These are phyloP conservation scores for Ptychodera flava DNA, from an alignment of 35 echinoderm and acorn worm species.

Conservation along the genomic window DNA sequence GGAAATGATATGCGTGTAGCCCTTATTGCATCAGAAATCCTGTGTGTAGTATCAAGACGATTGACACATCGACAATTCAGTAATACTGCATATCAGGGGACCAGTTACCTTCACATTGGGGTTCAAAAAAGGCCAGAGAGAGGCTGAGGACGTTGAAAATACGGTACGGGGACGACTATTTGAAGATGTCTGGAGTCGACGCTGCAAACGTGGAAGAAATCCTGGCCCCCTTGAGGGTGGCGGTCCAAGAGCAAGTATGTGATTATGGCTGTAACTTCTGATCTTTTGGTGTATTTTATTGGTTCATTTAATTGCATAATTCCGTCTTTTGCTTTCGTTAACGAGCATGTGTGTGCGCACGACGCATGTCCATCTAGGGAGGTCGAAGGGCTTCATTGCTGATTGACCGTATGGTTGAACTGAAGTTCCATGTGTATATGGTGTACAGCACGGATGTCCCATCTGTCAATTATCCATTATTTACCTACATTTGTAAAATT, in stretches of 20 bases:
- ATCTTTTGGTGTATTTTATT: too few species aligned
- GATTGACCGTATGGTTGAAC: too few species aligned
- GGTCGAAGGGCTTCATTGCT: too few species aligned
- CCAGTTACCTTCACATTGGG: not conserved
- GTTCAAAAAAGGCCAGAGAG: not conserved
- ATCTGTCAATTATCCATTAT: too few species aligned
- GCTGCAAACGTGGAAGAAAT: conserved; percentile 42
- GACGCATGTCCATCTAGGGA: too few species aligned
- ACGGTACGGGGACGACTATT: not conserved
- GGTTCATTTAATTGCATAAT: too few species aligned
- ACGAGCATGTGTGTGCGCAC: too few species aligned
- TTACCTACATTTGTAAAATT: too few species aligned
- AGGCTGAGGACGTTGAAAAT: not conserved
- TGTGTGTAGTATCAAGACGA: not conserved
- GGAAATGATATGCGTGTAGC: not conserved
- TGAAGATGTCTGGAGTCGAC: conserved; percentile 34
- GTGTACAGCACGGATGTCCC: too few species aligned
- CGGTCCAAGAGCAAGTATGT: conserved; percentile 81
- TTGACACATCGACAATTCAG: not conserved
- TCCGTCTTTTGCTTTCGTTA: too few species aligned
- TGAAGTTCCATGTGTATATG: too few species aligned
- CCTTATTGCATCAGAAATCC: not conserved
- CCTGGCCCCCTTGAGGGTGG: conserved; percentile 59
- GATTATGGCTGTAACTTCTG: too few species aligned
- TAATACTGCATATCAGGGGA: not conserved